Evolutionary conservation across 2,113 vertebrate species (phyloP), one percentile per base, ranked within the genome.

Genomic region (Pagrus major): DNA sequence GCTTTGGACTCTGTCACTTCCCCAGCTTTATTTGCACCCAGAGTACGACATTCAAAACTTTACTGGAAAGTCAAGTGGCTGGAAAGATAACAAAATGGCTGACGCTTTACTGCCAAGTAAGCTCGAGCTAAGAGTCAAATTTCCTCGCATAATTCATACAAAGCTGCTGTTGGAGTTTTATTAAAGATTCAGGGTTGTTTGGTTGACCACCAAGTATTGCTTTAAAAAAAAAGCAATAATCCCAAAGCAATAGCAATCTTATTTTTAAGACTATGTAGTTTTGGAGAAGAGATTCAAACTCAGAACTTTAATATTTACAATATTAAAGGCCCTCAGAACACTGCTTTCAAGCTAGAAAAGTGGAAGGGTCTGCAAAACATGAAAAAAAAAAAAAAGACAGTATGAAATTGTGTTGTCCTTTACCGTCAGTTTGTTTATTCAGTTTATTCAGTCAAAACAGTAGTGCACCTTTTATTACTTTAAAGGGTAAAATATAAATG

Each of bases 21-120:
- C 66, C 6, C 29, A 21, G 64, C 31, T 79, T 78, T 78, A 76
- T 84, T 81, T 78, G 73, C 71, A 52, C 52, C 61, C 56, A 1
- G 35, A 68, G 58, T 31, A 54, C n/a, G n/a, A 79, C 78, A 64
- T 70, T 76, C 73, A 66, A 73, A 88, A 78, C 65, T 83, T 88
- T 56, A 67, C 37, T 10, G 52, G 29, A 72, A 77, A 73, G 76
- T 76, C 60, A 72, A 76, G 66, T n/a, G 52, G 33, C 39, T 5
- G 20, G 27, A 31, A 55, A 60, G 54, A 84, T 67, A 76, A 72
- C 55, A 73, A 87, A 58, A 76, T 54, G 56, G 54, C 47, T 15
- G 67, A 68, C 42, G 42, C 4, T 18, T 78, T 49, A 64, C 58
- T 35, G 71, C 72, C 18, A 54, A 71, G 83, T 25, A 47, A 65